Evolutionary conservation across 2,113 vertebrate genomes (phyloP).

Genomic region (Otocyon megalotis): DNA sequence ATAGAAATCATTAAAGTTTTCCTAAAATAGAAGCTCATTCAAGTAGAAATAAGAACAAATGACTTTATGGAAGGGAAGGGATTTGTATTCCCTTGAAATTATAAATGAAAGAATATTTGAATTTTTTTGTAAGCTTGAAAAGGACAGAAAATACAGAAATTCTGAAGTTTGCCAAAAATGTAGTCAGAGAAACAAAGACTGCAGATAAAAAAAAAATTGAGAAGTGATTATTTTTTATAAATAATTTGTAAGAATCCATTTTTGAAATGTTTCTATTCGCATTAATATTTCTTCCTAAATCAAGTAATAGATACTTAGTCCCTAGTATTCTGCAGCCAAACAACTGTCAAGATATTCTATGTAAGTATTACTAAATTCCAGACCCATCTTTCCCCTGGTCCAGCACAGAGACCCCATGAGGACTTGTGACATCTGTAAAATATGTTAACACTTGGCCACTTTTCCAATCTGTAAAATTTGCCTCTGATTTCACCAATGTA

Average conservation of each 20-base stretch:
- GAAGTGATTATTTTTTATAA: slow-evolving; percentile 34
- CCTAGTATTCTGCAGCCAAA: background rate
- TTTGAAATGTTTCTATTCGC: slow-evolving; percentile 2
- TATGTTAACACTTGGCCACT: background rate
- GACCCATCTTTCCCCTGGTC: background rate
- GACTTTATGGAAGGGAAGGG: background rate
- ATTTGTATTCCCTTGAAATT: background rate
- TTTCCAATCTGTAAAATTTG: background rate
- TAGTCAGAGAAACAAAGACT: slow-evolving; percentile 7
- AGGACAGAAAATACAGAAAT: background rate
- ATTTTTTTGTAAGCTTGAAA: background rate
- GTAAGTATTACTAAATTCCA: background rate
- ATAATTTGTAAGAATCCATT: background rate
- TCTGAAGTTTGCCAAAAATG: background rate
- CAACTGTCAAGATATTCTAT: background rate
- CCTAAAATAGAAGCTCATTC: slow-evolving; percentile 9
- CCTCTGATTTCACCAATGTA: background rate
- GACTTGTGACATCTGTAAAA: background rate
- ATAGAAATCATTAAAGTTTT: background rate
- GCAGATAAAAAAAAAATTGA: background rate
- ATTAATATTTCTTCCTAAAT: background rate
- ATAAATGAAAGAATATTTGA: background rate
- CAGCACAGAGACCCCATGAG: background rate
- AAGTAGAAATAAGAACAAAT: background rate
- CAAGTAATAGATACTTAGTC: background rate